A percentile compares a stretch with the other conserved stretches of the same genome.
These are phyloP conservation scores for Gymnobelideus leadbeateri DNA, from an alignment of 2,113 vertebrate species.

Conservation along the genomic window DNA sequence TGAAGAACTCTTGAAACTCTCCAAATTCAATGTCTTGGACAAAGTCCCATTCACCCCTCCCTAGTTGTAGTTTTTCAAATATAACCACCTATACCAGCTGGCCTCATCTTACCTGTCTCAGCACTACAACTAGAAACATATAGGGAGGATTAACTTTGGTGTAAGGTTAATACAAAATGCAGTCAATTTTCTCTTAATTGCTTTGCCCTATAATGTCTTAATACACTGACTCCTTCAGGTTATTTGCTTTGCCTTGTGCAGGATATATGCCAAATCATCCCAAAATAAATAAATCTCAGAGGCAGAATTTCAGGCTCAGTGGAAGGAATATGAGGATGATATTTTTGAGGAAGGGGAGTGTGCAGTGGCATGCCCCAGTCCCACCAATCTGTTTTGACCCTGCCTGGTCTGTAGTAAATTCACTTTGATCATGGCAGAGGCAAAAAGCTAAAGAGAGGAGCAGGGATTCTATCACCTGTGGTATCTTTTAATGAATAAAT, in stretches of 20 bases:
- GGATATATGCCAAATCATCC: too few species aligned
- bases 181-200: too few species aligned
- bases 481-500: background rate
- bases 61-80: background rate
- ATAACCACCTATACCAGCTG: background rate
- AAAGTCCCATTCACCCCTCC: background rate
- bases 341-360: background rate
- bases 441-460: background rate
- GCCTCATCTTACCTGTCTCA: background rate
- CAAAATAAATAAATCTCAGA: background rate
- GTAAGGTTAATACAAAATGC: background rate
- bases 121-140: background rate
- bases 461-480: background rate
- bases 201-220: background rate
- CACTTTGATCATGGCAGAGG: background rate
- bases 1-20: background rate
- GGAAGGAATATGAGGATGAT: background rate
- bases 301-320: background rate
- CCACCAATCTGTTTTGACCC: background rate
- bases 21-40: background rate
- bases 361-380: background rate
- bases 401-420: background rate
- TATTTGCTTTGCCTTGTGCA: background rate
- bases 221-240: background rate
- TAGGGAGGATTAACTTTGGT: background rate